Evolutionary conservation across 2,888 invertebrate genomes (phyloP).

Genomic region (Hedya salicella): DNA sequence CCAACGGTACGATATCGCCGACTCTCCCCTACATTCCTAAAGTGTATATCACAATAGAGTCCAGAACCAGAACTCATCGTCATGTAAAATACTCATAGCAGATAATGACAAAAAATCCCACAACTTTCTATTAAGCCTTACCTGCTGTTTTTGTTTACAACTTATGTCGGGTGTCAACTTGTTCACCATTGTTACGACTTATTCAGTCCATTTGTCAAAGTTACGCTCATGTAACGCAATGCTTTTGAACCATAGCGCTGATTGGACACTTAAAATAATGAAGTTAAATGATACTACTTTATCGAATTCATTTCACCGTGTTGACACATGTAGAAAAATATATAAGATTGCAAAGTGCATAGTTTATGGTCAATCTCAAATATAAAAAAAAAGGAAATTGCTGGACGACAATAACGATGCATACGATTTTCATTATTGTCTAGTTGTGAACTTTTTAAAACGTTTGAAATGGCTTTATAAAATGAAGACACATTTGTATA

Average conservation of each 20-base stretch:
- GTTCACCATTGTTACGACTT: constrained; percentile 24
- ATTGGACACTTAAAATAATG: neutral
- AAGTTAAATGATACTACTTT: neutral
- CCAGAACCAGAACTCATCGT: constrained; percentile 12
- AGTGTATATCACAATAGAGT: neutral
- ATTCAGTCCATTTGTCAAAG: constrained; percentile 26
- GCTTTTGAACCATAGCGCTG: neutral
- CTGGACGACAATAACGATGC: no score
- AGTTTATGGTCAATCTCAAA: no score
- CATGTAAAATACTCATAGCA: constrained; percentile 10
- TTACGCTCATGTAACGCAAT: neutral
- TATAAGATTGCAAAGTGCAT: no score
- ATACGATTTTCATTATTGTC: no score
- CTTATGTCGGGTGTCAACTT: constrained; percentile 24
- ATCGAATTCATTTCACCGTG: neutral
- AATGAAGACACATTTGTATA: no score
- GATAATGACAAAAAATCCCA: constrained; percentile 12
- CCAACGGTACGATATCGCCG: no score
- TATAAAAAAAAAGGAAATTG: no score
- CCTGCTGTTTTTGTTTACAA: constrained; percentile 37
- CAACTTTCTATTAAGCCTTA: constrained; percentile 22
- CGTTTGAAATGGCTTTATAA: no score
- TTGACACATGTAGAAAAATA: no score
- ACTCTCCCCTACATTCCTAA: no score
- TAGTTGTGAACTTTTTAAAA: no score